Conservation (phyloP, 2,888 invertebrate species). For the Pseudococcus longispinus region DNA sequence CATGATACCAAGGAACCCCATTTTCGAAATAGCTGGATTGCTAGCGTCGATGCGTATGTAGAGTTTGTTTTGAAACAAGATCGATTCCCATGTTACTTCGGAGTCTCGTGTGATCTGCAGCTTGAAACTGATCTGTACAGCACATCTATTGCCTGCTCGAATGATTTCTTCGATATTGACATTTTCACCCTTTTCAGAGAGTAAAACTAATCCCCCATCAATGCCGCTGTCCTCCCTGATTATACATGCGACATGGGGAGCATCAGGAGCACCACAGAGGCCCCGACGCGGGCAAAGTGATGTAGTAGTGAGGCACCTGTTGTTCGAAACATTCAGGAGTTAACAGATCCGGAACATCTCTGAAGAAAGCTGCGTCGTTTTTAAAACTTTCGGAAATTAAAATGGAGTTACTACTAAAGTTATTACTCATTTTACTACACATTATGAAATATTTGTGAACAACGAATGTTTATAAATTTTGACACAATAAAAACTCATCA, state of each 20-base stretch:
- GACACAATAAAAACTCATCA: conserved; percentile 54
- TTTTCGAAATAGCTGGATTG: conserved; percentile 90
- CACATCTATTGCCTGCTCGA: conserved; percentile 73
- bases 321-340: conserved; percentile 2
- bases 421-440: conserved; percentile 46
- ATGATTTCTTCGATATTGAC: conserved; percentile 65
- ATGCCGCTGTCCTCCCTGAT: conserved; percentile 72
- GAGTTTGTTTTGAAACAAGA: conserved; percentile 78
- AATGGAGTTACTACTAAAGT: conserved; percentile 47
- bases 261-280: conserved; percentile 99
- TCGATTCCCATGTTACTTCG: conserved; percentile 82
- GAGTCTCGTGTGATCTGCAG: conserved; percentile 80
- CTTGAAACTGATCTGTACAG: conserved; percentile 77
- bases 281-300: conserved; percentile 89
- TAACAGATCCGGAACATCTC: conserved; percentile 41
- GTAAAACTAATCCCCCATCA: conserved; percentile 67
- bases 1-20: conserved; percentile 90
- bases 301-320: conserved; percentile 63
- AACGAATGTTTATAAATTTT: conserved; percentile 54
- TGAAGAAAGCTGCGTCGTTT: conserved; percentile 44
- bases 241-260: conserved; percentile 80
- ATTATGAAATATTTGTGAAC: conserved; percentile 55
- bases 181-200: conserved; percentile 58
- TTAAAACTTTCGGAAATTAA: conserved; percentile 48
- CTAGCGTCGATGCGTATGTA: conserved; percentile 76